Base-by-base conservation (phyloP, 1,140 invertebrate species). In the Conus ventricosus region DNA sequence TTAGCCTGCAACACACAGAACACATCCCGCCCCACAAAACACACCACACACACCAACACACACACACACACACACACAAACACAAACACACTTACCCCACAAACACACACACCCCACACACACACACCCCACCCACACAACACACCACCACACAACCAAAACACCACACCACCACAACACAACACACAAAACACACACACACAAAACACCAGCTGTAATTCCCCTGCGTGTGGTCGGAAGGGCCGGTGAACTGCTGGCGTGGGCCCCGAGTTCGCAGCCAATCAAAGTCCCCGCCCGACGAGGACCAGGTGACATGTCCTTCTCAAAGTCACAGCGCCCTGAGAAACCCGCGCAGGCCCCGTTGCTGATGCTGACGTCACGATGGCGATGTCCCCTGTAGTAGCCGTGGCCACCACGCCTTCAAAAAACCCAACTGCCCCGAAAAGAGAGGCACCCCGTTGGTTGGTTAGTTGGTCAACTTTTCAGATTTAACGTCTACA, bases 151-250 rank as follows among this genome's bases (percentile, higher is more conserved):
- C 39, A 39, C 39, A 39, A n/a, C n/a, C n/a, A n/a, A n/a, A n/a
- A n/a, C n/a, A n/a, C n/a, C 67, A 71, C 67, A 75, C 20, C 57
- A 60, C 67, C 67, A 71, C 67, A 71, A 71, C 67, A 71, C 67
- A 71, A 71, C 67, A 71, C 67, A 71, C 67, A 39, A 1, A 39
- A 39, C 39, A 39, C 39, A 39, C 39, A 39, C 39, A 39, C 39
- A 39, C 39, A 39, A n/a, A n/a, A n/a, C n/a, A n/a, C n/a, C n/a
- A n/a, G n/a, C n/a, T n/a, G n/a, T n/a, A n/a, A 57, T 7, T 6
- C n/a, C 7, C 76, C 10, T 85, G 88, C 0, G 97, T 97, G 91
- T 98, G 97, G 93, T 98, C 97, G 5, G 96, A 96, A 0, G 97
- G 97, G 20, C 97, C 97, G 0, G 97, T 98, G 20, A 96, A 96